Conservation (phyloP, 1,140 invertebrate species). For the Caenorhabditis brenneri region DNA sequence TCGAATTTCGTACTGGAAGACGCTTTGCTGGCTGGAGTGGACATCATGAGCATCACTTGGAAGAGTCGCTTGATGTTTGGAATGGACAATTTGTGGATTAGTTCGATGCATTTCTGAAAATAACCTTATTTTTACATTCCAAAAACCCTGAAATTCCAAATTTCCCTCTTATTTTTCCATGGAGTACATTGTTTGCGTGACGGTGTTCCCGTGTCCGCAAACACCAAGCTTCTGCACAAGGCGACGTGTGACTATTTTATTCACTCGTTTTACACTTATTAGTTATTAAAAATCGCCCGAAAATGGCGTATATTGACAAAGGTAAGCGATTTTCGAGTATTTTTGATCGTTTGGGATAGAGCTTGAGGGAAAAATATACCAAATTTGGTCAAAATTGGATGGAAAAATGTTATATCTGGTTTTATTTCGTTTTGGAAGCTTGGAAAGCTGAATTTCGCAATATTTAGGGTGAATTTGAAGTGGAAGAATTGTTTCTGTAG, state of each 20-base stretch:
- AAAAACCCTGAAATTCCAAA: neutral
- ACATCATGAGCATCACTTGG: conserved; percentile 16
- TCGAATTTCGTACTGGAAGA: neutral
- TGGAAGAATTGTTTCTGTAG: no score
- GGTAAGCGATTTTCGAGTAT: neutral
- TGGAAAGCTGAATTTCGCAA: no score
- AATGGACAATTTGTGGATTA: conserved; percentile 5
- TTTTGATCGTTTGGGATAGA: neutral
- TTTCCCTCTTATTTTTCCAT: neutral
- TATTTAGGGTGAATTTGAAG: no score
- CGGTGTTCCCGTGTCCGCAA: neutral
- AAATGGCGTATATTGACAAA: conserved; percentile 21
- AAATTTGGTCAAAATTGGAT: no score
- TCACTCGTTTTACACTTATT: neutral
- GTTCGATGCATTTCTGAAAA: conserved; percentile 35
- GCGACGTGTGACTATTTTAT: neutral
- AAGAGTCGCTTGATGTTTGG: conserved; percentile 4
- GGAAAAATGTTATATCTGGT: no score
- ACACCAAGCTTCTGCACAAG: neutral
- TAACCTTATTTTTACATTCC: neutral
- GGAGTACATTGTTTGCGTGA: neutral
- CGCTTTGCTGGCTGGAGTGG: neutral
- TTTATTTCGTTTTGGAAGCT: no score
- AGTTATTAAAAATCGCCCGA: neutral
- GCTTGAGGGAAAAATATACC: neutral